phyloP scores from a whole-genome alignment of 2,113 vertebrate species.

The Aptenodytes forsteri region DNA sequence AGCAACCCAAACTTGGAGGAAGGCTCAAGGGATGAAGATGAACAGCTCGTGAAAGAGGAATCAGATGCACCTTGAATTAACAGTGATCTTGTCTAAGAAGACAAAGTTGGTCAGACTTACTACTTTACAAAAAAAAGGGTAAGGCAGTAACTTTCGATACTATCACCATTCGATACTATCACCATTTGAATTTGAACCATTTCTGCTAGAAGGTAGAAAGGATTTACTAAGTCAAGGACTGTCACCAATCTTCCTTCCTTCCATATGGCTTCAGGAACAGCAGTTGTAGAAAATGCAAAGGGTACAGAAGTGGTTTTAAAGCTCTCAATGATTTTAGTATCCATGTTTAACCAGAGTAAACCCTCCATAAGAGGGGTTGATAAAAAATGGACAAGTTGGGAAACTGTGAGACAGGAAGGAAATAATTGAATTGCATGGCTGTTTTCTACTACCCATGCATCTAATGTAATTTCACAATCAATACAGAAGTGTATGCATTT shows the following conservation, averaged over 20 bases:
- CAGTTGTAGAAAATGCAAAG: neutral
- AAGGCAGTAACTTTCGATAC: neutral
- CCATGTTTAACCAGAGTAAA: neutral
- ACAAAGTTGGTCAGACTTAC: neutral
- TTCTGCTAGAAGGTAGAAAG: neutral
- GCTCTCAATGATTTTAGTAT: neutral
- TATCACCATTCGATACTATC: neutral
- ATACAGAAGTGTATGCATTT: neutral
- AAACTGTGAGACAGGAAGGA: neutral
- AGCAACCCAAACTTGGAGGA: neutral
- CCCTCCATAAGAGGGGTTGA: neutral
- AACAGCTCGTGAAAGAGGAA: neutral
- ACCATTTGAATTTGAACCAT: neutral
- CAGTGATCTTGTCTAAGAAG: neutral
- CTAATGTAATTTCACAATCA: neutral
- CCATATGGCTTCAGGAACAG: neutral
- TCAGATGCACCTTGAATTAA: neutral
- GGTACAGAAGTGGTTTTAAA: neutral
- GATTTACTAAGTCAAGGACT: neutral
- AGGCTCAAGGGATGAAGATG: neutral
- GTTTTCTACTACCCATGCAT: neutral
- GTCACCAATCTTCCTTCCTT: neutral
- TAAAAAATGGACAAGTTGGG: neutral
- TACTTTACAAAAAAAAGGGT: neutral
- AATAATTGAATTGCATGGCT: neutral